Evolutionary conservation across 2,888 invertebrate species (phyloP), one percentile per base, ranked within the genome.

Genomic region (Latrodectus elegans): DNA sequence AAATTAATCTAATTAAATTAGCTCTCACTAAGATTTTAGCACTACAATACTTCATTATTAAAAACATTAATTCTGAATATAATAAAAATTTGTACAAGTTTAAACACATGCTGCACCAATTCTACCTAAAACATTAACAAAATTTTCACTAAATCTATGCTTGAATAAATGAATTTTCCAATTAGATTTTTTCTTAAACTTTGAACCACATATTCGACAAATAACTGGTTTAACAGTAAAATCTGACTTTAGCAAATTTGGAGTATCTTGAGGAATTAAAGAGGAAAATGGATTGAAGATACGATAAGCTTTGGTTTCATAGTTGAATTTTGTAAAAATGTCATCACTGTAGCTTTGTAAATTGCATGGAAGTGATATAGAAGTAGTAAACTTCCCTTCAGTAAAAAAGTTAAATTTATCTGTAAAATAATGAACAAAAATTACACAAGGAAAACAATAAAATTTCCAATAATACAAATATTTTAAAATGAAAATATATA

Each of bases 281-380:
- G 38, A 67, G 4, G 52, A 73, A n/a, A 74, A 15, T 14, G 68
- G 52, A n/a, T n/a, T 26, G n/a, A 60, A 70, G 38, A 64, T 52
- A 65, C 17, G 65, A 38, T 81, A 26, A n/a, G 15, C n/a, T 26
- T 17, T 60, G n/a, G 60, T 22, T 80, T 80, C 80, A 4, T 22
- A 9, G 38, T 17, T 51, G 55, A 55, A 70, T 38, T 38, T 70
- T 68, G 60, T 55, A 55, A 76, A 83, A 64, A 67, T 72, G 60
- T 84, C 78, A 67, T 67, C 68, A 26, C 67, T 72, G 67, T 71
- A 81, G 52, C 51, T 81, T 38, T 77, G 72, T 11, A 87, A 75
- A 11, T 60, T 70, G 55, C 81, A 87, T 11, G 86, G 86, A 14
- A 87, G 75, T 2, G 86, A 87, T 15, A 87, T 55, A 12, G 86